Evolutionary conservation across 2,888 invertebrate genomes (phyloP).

Genomic region (Rhingia rostrata): DNA sequence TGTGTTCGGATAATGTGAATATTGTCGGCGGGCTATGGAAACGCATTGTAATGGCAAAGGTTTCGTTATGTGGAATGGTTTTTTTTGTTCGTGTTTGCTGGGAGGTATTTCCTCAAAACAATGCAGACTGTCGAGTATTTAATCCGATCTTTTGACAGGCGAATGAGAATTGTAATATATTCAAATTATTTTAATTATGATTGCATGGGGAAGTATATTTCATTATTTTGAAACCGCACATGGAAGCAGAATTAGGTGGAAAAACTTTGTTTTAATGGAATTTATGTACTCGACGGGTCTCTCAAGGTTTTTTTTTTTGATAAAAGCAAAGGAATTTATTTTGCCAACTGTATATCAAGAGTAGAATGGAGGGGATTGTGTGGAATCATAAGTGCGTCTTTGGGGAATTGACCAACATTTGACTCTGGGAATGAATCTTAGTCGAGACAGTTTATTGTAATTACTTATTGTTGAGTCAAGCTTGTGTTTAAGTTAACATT

Average conservation of each 20-base stretch:
- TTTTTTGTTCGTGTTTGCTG: background rate
- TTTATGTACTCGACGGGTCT: background rate
- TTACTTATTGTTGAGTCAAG: too few species aligned
- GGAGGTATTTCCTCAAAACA: background rate
- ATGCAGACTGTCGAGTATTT: slow-evolving; percentile 30
- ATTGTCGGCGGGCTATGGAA: too few species aligned
- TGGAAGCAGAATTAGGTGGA: background rate
- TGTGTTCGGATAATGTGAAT: background rate
- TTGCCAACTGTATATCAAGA: too few species aligned
- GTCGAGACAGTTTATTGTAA: too few species aligned
- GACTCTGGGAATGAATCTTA: too few species aligned
- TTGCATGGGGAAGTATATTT: slow-evolving; percentile 46
- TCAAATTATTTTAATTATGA: slow-evolving; percentile 63
- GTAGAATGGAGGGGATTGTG: too few species aligned
- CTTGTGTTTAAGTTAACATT: too few species aligned
- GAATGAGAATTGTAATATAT: slow-evolving; percentile 24
- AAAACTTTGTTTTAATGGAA: background rate
- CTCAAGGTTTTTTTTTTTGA: too few species aligned
- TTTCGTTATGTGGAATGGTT: slow-evolving; percentile 9
- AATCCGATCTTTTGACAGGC: slow-evolving; percentile 30
- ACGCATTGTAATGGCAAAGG: slow-evolving; percentile 2
- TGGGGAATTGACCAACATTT: too few species aligned
- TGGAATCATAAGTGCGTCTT: too few species aligned
- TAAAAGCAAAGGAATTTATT: too few species aligned
- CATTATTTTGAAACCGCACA: slow-evolving; percentile 1